A percentile compares a stretch with the other conserved stretches of the same genome.
Evolutionary conservation across 1,140 invertebrate species (phyloP).

Genomic region (Argopecten irradians): DNA sequence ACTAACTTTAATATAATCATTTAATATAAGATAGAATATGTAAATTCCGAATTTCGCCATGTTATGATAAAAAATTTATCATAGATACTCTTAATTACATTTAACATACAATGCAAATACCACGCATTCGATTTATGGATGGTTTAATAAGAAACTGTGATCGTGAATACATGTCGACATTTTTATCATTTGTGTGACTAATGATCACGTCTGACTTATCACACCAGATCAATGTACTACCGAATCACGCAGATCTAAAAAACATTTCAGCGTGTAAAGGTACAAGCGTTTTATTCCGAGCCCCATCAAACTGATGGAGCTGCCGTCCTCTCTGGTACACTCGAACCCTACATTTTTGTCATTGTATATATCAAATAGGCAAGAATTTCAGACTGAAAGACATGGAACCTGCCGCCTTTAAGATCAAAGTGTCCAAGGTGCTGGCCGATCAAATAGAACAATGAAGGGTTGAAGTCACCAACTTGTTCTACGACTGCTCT

Average conservation of each 20-base stretch:
- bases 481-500: neutral
- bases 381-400: slow-evolving; percentile 9
- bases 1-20: too few relatives aligned
- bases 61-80: too few relatives aligned
- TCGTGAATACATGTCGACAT: too few relatives aligned
- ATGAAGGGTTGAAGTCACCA: neutral
- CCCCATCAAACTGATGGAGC: neutral
- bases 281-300: neutral
- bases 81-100: too few relatives aligned
- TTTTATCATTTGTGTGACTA: neutral
- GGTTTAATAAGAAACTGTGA: too few relatives aligned
- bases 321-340: neutral
- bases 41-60: too few relatives aligned
- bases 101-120: too few relatives aligned
- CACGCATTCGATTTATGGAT: too few relatives aligned
- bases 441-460: neutral
- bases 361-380: neutral
- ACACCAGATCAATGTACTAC: neutral
- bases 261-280: neutral
- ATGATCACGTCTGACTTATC: neutral
- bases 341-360: neutral
- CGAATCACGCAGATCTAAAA: neutral
- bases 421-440: neutral
- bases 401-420: neutral
- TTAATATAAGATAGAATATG: too few relatives aligned